Evolutionary conservation across 2,797 vertebrate species (phyloP).

Genomic region (Cossypha caffra): DNA sequence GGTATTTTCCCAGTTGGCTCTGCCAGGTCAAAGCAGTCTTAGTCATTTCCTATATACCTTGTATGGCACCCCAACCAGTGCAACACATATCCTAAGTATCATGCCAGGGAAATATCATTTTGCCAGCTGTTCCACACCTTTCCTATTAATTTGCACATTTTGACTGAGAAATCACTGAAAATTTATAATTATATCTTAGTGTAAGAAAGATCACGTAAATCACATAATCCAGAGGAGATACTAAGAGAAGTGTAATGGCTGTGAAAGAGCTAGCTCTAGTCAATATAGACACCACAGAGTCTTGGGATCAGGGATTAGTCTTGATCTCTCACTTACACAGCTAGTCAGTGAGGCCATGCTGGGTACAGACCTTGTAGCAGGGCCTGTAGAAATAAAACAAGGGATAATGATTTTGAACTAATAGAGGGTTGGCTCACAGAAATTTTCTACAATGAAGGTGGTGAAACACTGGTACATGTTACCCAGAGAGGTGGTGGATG

Average conservation of each 20-base stretch:
- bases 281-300: neutral
- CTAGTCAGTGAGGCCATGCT: neutral
- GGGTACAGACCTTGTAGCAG: neutral
- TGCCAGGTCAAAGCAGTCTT: neutral
- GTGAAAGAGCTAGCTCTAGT: neutral
- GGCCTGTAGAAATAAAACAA: neutral
- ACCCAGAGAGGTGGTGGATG: neutral
- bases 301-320: neutral
- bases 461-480: neutral
- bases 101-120: neutral
- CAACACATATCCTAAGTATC: neutral
- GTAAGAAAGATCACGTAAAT: neutral
- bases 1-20: neutral
- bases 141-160: neutral
- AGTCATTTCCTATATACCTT: neutral
- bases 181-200: neutral
- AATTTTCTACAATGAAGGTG: neutral
- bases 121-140: neutral
- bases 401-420: neutral
- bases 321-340: neutral
- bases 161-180: neutral
- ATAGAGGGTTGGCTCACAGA: neutral
- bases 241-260: neutral
- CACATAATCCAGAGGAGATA: neutral
- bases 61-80: fast-evolving